Percentiles rank a stretch among this genome's conserved stretches.
Evolutionary conservation across 2,888 invertebrate species (phyloP).

Genomic region (Nyleta sp.): DNA sequence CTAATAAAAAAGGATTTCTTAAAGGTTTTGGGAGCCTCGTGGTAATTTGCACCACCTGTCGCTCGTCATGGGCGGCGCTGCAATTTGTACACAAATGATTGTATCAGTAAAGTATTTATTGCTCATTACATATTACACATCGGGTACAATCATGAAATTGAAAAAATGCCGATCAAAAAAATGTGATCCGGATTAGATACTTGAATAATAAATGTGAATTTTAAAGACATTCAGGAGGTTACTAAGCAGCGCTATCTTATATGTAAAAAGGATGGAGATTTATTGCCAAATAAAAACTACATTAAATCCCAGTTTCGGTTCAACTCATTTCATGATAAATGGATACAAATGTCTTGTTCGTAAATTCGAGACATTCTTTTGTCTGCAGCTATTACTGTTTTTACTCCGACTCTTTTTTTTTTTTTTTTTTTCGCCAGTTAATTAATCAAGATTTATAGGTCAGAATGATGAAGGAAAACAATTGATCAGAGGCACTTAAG

Average conservation of each 20-base stretch:
- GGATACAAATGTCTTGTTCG: conserved; percentile 34
- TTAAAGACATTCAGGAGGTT: conserved; percentile 12
- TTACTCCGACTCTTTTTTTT: conserved; percentile 23
- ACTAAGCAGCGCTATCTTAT: conserved; percentile 35
- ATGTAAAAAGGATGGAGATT: conserved; percentile 49
- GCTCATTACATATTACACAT: too few species aligned
- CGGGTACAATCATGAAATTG: too few species aligned
- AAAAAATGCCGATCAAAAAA: too few species aligned
- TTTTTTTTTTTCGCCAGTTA: conserved; percentile 23
- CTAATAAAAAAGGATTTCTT: too few species aligned
- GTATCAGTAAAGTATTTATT: too few species aligned
- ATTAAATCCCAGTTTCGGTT: conserved; percentile 52
- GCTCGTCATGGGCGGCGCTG: too few species aligned
- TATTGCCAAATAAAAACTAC: conserved; percentile 58
- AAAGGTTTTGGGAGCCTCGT: too few species aligned
- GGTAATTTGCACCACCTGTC: too few species aligned
- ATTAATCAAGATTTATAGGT: conserved; percentile 56
- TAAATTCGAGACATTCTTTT: conserved; percentile 40
- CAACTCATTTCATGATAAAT: conserved; percentile 53
- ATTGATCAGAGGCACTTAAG: conserved; percentile 30
- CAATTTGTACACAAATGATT: too few species aligned
- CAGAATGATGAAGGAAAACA: conserved; percentile 29
- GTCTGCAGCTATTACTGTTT: conserved; percentile 39
- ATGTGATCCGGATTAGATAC: too few species aligned
- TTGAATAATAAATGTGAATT: too few species aligned